Conservation (phyloP, 2,797 vertebrate species). For the Cirrhinus molitorella region DNA sequence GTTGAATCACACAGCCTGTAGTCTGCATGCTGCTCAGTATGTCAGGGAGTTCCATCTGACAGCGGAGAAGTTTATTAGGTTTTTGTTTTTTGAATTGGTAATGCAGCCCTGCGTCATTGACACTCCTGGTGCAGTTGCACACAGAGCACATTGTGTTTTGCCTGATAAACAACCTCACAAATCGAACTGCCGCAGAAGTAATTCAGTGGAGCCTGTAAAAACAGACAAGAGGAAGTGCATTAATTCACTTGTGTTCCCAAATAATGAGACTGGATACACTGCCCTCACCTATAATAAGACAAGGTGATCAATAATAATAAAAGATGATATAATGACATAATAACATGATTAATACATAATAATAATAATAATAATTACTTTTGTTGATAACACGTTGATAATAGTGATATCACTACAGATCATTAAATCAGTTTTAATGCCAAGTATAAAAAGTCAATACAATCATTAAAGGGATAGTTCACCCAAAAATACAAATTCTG, state of each 20-base stretch:
- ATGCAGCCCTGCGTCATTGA: constrained; percentile 49
- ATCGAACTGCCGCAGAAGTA: constrained; percentile 55
- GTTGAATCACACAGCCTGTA: constrained; percentile 45
- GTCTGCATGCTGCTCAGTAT: constrained; percentile 19
- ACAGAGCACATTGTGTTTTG: constrained; percentile 56
- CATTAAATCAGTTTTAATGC: background rate
- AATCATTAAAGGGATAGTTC: background rate
- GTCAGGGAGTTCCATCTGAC: constrained; percentile 42
- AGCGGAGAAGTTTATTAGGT: constrained; percentile 52
- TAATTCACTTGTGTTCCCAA: constrained; percentile 44
- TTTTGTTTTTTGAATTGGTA: constrained; percentile 57
- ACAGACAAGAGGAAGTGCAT: constrained; percentile 50
- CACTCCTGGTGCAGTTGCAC: constrained; percentile 36
- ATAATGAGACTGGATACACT: constrained; percentile 49
- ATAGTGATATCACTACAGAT: too few species aligned
- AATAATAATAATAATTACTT: background rate
- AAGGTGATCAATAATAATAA: background rate
- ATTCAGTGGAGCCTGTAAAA: constrained; percentile 55
- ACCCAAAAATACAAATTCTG: too few species aligned
- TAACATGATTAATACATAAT: background rate
- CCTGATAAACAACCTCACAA: constrained; percentile 58
- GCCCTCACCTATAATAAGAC: constrained; percentile 36
- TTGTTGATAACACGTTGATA: background rate
- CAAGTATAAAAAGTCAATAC: background rate
- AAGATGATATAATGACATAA: background rate